Base-by-base conservation (phyloP, 2,888 invertebrate species). In the Eulithis testata region DNA sequence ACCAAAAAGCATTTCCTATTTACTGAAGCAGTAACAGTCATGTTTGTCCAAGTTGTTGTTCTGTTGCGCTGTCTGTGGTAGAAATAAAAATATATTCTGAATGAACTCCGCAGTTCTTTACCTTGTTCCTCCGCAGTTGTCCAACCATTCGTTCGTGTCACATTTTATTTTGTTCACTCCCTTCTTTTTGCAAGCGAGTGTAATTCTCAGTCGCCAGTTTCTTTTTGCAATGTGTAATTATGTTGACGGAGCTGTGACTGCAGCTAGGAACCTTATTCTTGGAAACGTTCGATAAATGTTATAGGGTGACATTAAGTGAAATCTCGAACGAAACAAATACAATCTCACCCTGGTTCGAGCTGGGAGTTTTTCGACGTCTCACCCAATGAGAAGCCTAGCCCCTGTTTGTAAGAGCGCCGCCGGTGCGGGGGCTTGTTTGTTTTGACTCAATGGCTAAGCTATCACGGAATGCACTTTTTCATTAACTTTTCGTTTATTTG, bases 211-310 rank as follows among this genome's bases (percentile, higher is more conserved):
- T 49, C 56, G 58, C 40, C 49, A 31, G 40, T 51, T 65, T 63
- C 63, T 47, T 63, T 66, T 50, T 31, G 60, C 56, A 11, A 50
- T 50, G 60, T 60, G 63, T 67, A 63, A 67, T 63, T 60, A 63
- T 67, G 63, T 63, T 53, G 67, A 60, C 53, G 31, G 47, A 47
- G 53, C 36, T 43, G 57, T 67, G 60, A 57, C 14, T 11, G 14
- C 40, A 31, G 51, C 11, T 53, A 50, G 43, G 4, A 21, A 11
- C 21, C 49, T 14, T 40, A 21, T 11, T 21, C 49, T 49, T 9
- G 21, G 21, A 49, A 49, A 49, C 9, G 21, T 21, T 21, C 21
- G 21, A 49, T 21, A 11, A 49, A 49, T 49, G 4, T 49, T 3
- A 49, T 44, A 44, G 44, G n/a, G 5, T n/a, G 44, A 44, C 5